Percentiles rank a stretch among this genome's conserved stretches.
Conservation (phyloP, 2,888 invertebrate genomes). For the Himalopsyche tibetana region DNA sequence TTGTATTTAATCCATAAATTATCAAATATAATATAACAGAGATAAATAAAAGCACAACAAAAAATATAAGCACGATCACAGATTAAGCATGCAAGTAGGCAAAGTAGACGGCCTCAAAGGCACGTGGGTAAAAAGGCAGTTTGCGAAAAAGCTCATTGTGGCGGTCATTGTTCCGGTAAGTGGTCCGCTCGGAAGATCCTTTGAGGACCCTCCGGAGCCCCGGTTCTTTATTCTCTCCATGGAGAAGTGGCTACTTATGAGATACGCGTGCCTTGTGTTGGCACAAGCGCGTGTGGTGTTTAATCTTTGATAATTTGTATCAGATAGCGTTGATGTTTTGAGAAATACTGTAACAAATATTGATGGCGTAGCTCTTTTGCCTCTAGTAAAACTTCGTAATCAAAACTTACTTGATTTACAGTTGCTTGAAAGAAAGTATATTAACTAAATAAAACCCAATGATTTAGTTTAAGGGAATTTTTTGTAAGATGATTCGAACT, state of each 20-base stretch:
- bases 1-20: background rate
- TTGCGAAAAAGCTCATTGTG: constrained; percentile 34
- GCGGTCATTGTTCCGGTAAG: constrained; percentile 30
- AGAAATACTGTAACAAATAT: background rate
- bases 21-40: background rate
- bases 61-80: background rate
- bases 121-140: constrained; percentile 32
- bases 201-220: constrained; percentile 4
- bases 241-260: background rate
- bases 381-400: no score
- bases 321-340: background rate
- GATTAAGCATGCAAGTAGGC: background rate
- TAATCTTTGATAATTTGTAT: constrained; percentile 25
- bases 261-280: background rate
- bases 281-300: background rate
- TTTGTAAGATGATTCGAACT: no score
- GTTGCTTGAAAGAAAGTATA: no score
- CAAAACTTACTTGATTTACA: no score
- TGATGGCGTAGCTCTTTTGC: no score
- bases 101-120: constrained; percentile 5
- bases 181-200: constrained; percentile 3
- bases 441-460: no score
- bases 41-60: background rate
- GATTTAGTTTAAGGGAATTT: no score
- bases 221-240: constrained; percentile 10